Evolutionary conservation across 1,140 invertebrate species (phyloP).

Genomic region (Cheumatopsyche charites): DNA sequence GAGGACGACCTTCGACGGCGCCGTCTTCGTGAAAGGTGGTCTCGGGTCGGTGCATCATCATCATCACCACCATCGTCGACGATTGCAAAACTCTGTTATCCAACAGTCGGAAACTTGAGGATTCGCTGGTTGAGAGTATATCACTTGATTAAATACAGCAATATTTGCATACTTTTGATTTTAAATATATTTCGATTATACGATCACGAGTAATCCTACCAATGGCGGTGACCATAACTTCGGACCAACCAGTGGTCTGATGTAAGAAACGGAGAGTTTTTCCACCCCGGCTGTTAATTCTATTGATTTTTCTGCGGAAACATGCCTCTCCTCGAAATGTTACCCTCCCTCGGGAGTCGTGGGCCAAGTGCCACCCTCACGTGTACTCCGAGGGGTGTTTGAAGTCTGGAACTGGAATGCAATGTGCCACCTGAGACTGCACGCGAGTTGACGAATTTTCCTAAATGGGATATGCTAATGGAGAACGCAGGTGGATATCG

Average conservation of each 20-base stretch:
- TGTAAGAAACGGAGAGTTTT: background rate
- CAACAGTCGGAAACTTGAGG: background rate
- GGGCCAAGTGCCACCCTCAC: background rate
- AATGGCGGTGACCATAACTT: background rate
- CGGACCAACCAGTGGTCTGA: background rate
- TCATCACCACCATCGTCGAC: background rate
- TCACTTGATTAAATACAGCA: background rate
- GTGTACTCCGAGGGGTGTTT: constrained; percentile 5
- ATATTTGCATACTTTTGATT: background rate
- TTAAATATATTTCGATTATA: background rate
- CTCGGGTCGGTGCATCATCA: background rate
- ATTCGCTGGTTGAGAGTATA: background rate
- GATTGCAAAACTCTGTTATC: background rate
- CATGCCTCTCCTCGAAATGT: constrained; percentile 13
- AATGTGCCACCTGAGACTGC: constrained; percentile 4
- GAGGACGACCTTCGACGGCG: constrained; percentile 23
- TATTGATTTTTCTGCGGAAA: constrained; percentile 31
- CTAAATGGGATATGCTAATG: background rate
- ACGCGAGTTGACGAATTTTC: background rate
- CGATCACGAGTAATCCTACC: background rate
- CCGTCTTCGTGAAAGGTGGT: constrained; percentile 25
- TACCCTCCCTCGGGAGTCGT: constrained; percentile 18
- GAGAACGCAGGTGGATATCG: background rate
- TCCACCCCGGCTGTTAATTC: constrained; percentile 23
- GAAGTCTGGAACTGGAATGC: constrained; percentile 15